Evolutionary conservation across 2,113 vertebrate genomes (phyloP).

Genomic region (Apteryx mantelli): DNA sequence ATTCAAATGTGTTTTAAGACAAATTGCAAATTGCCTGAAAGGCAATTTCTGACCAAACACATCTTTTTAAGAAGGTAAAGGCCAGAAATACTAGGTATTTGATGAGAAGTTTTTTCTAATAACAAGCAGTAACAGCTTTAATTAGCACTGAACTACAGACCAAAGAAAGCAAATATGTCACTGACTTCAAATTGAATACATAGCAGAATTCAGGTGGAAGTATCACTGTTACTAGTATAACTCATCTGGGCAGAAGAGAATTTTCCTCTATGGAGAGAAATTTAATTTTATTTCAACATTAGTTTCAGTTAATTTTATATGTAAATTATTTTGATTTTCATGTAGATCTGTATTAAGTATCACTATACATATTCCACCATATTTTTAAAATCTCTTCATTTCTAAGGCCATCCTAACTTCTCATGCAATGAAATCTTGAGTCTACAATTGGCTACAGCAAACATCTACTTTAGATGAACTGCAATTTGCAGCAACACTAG

Average conservation of each 20-base stretch:
- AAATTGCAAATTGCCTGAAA: neutral
- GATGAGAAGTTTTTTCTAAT: neutral
- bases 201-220: neutral
- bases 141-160: neutral
- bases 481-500: conserved; percentile 45
- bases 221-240: neutral
- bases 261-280: neutral
- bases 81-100: neutral
- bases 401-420: neutral
- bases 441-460: conserved; percentile 12
- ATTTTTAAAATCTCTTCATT: neutral
- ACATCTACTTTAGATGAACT: conserved; percentile 44
- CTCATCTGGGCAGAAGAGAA: neutral
- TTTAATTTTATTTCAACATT: neutral
- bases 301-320: neutral
- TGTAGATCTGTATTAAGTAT: neutral
- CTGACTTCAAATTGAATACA: neutral
- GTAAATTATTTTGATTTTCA: neutral
- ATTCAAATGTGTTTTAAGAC: neutral
- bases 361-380: neutral
- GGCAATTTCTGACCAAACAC: neutral
- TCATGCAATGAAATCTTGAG: neutral
- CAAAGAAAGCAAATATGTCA: neutral
- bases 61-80: neutral
- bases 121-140: neutral